Base-by-base conservation (phyloP, 2,888 invertebrate species). In the Tetragnatha montana region DNA sequence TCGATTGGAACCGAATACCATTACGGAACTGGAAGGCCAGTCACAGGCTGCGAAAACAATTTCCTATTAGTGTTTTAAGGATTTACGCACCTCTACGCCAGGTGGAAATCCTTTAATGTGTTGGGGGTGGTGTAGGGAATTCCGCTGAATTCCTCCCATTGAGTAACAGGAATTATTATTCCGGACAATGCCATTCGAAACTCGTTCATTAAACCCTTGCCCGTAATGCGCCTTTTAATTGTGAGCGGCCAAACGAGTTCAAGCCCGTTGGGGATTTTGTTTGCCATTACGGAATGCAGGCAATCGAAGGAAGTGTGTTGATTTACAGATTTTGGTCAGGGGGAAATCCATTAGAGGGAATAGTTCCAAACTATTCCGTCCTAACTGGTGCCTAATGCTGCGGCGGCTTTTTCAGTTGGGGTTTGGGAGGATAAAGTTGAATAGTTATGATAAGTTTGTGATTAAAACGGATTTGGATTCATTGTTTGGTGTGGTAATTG, bases 81-180 rank as follows among this genome's bases (percentile, higher is more conserved):
- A 60, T 60, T 60, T 60, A 60, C 10, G 17, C 60, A 10, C 60
- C 60, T 60, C 60, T 60, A 60, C 8, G 12, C 14, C 60, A 60
- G 60, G 60, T 8, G 60, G 60, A 60, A 60, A 60, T 60, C 60
- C 60, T 60, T 60, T 60, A 60, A 10, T 60, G 60, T 17, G 17
- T 60, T 60, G 4, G 12, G 60, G 6, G 10, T 60, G 60, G 60
- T 17, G 60, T 60, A 60, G 14, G 60, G 35, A 10, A 60, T 60
- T 60, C 60, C 60, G 60, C 4, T 12, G 60, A 17, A 60, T 60
- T 60, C 17, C 60, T 60, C 60, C 60, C 60, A 60, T 60, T 60
- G 60, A 60, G 60, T 17, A 60, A 60, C 60, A 10, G 60, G 49
- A 22, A 78, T 78, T 78, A 78, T 60, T 17, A 60, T 78, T 60